Percentiles rank a stretch among this genome's conserved stretches.
Evolutionary conservation across 2,797 vertebrate genomes (phyloP).

Genomic region (Hypotaenidia okinawae): DNA sequence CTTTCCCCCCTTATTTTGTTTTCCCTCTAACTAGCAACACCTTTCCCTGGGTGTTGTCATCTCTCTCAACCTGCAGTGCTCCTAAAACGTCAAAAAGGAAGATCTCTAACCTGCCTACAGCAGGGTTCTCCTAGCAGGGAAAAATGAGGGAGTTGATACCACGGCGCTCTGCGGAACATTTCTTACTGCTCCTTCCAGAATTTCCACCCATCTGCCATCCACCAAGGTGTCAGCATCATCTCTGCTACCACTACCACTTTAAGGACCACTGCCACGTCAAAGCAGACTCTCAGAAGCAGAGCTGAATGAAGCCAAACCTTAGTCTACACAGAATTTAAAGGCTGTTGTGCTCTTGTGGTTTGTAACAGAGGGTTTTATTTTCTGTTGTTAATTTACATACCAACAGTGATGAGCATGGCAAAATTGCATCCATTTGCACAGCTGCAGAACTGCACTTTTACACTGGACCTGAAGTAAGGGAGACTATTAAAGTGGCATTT

Average conservation of each 20-base stretch:
- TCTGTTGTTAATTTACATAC: neutral
- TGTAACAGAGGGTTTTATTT: neutral
- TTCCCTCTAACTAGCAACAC: neutral
- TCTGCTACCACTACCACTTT: neutral
- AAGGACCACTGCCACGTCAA: neutral
- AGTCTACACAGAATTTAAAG: neutral
- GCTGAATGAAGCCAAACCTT: neutral
- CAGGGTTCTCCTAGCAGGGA: neutral
- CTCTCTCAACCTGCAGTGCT: neutral
- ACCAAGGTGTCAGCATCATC: neutral
- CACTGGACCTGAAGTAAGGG: neutral
- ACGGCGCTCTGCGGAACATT: neutral
- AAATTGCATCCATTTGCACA: neutral
- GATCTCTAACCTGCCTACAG: neutral
- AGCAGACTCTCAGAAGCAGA: neutral
- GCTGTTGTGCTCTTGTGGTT: neutral
- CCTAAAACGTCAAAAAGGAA: neutral
- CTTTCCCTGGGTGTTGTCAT: neutral
- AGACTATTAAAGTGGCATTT: neutral
- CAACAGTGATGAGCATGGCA: neutral
- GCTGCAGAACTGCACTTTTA: neutral
- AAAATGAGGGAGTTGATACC: neutral
- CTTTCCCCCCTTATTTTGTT: accelerated
- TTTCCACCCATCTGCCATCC: neutral
- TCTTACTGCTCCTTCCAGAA: neutral